A percentile compares a stretch with the other conserved stretches of the same genome.
These are phyloP conservation scores for Chromis chromis DNA, from an alignment of 2,797 vertebrate genomes.

Conservation along the genomic window DNA sequence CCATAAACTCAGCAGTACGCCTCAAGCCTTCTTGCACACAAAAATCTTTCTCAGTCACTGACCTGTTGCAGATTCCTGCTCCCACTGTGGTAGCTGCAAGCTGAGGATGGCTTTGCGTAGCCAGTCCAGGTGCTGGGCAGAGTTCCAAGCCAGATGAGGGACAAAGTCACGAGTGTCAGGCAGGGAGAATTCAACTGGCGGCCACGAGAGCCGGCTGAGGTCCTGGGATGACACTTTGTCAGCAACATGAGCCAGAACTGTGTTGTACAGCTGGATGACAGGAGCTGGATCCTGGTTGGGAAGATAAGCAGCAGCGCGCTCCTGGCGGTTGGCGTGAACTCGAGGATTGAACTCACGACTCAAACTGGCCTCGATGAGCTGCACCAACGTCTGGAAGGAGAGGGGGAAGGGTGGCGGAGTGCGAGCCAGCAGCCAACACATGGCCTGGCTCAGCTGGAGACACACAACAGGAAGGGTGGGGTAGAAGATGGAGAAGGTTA, in stretches of 20 bases:
- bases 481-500: not conserved
- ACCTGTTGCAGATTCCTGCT: slow-evolving; percentile 84
- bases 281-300: slow-evolving; percentile 85
- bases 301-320: slow-evolving; percentile 82
- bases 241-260: slow-evolving; percentile 87
- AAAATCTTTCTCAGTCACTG: slow-evolving; percentile 11
- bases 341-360: slow-evolving; percentile 87
- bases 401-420: slow-evolving; percentile 83
- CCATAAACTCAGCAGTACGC: not conserved
- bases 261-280: slow-evolving; percentile 91
- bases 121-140: slow-evolving; percentile 88
- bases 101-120: slow-evolving; percentile 88
- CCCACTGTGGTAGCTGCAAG: slow-evolving; percentile 91
- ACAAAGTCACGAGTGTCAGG: slow-evolving; percentile 83
- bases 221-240: slow-evolving; percentile 84
- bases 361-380: slow-evolving; percentile 89
- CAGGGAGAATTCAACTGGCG: slow-evolving; percentile 88
- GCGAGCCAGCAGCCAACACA: slow-evolving; percentile 89
- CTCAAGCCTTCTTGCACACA: too few species aligned
- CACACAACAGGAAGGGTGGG: not conserved
- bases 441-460: slow-evolving; percentile 83
- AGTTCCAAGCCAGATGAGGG: slow-evolving; percentile 92
- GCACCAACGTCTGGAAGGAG: slow-evolving; percentile 87
- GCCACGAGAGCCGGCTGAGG: slow-evolving; percentile 90
- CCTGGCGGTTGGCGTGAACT: slow-evolving; percentile 86